Conservation (phyloP, 2,113 vertebrate species). For the Dolichotis patagonum region DNA sequence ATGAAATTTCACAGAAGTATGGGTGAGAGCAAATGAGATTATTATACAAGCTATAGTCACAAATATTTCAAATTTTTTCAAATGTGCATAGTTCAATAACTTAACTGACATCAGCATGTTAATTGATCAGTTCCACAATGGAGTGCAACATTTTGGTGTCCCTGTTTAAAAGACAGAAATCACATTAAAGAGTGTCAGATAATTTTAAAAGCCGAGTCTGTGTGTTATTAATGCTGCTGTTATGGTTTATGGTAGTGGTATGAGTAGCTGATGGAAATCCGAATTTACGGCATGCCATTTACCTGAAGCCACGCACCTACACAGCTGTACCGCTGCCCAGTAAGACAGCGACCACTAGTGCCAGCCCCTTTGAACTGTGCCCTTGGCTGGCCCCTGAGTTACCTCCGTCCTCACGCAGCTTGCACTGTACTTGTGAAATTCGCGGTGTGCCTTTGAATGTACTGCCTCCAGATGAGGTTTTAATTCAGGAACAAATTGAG, state of each 20-base stretch:
- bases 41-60: not conserved
- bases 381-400: not conserved
- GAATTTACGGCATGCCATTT: constrained; percentile 1
- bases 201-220: constrained; percentile 47
- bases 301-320: not conserved
- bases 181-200: not conserved
- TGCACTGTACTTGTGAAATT: not conserved
- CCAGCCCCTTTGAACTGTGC: not conserved
- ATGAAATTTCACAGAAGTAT: not conserved
- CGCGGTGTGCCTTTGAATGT: not conserved
- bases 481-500: constrained; percentile 9
- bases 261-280: not conserved
- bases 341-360: not conserved
- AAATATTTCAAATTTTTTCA: not conserved
- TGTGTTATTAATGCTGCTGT: not conserved
- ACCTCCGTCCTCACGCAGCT: not conserved
- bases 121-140: not conserved
- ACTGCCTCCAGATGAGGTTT: not conserved
- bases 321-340: not conserved
- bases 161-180: not conserved
- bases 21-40: not conserved
- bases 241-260: not conserved
- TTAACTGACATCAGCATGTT: constrained; percentile 12
- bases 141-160: not conserved
- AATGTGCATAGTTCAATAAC: not conserved